Base-by-base conservation (phyloP, 92 coral and sea anemone species). In the Nematostella vectensis region DNA sequence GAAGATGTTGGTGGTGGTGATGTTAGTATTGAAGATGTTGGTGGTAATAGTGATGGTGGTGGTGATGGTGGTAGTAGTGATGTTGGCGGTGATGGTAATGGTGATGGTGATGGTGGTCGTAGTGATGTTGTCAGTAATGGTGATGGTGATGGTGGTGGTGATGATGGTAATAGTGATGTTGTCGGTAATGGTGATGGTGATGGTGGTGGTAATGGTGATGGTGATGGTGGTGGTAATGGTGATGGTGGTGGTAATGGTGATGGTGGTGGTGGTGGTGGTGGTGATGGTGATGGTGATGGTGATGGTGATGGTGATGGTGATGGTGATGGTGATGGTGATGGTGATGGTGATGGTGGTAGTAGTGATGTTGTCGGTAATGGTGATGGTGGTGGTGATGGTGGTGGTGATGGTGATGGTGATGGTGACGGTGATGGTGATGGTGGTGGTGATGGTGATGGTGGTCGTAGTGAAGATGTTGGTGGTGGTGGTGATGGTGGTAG, bases 161-260 rank as follows among this genome's bases (percentile, higher is more conserved):
- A 23, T 43, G 8, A 43, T 6, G 48, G 48, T 43, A 23, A 43
- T 43, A 23, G 21, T 43, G 48, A 43, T 6, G 48, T 43, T 43
- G 48, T 43, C 6, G 48, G 48, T 43, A 23, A 43, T 6, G 48
- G 48, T 43, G 48, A 43, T 43, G 48, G 48, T 43, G 48, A 43
- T 43, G 48, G 48, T 43, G 48, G 21, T 43, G 48, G 48, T 43
- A 23, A 43, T 43, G 48, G 48, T 43, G 48, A 43, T 43, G 48
- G 8, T 43, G 48, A 43, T 43, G 48, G 48, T 43, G 8, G 21
- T 43, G 48, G 48, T 43, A 6, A 43, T 43, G 48, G 8, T 43
- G 48, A 43, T 43, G 48, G 1, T 43, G 48, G 21, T 43, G 48
- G 48, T 43, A 23, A 43, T 43, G 48, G 8, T 43, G 48, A 6